Conservation (phyloP, 2,113 vertebrate genomes). For the Anas platyrhynchos region DNA sequence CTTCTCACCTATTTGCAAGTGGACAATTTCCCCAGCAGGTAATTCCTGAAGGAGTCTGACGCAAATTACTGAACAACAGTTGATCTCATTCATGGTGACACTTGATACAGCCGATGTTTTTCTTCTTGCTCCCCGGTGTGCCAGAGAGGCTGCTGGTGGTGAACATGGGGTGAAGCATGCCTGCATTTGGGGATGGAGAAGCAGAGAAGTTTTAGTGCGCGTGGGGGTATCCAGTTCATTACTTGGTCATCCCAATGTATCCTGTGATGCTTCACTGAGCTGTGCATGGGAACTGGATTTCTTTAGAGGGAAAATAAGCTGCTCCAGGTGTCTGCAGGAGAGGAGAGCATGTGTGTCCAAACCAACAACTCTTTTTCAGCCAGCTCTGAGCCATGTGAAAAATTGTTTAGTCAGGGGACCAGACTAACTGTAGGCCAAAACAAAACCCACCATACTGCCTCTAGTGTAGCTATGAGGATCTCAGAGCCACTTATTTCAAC, state of each 20-base stretch:
- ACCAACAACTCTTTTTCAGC: neutral
- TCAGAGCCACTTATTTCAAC: neutral
- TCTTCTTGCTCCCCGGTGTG: neutral
- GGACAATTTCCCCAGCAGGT: neutral
- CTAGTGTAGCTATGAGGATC: neutral
- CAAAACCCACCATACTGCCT: neutral
- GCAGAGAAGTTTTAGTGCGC: neutral
- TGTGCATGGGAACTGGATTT: neutral
- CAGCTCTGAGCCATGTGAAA: neutral
- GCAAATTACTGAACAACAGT: neutral
- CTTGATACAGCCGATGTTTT: neutral
- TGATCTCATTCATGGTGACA: neutral
- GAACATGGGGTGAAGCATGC: accelerated
- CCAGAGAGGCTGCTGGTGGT: neutral
- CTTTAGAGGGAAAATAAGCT: neutral
- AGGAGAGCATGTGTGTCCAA: accelerated
- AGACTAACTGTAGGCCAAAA: neutral
- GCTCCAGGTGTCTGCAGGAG: neutral
- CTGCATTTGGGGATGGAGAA: neutral
- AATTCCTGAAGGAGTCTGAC: neutral
- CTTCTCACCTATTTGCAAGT: neutral
- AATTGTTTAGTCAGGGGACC: neutral
- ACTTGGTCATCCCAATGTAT: too few species aligned
- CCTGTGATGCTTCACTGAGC: neutral
- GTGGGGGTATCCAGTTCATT: too few species aligned